Conservation (phyloP, 2,113 vertebrate genomes). For the Ovibos moschatus region DNA sequence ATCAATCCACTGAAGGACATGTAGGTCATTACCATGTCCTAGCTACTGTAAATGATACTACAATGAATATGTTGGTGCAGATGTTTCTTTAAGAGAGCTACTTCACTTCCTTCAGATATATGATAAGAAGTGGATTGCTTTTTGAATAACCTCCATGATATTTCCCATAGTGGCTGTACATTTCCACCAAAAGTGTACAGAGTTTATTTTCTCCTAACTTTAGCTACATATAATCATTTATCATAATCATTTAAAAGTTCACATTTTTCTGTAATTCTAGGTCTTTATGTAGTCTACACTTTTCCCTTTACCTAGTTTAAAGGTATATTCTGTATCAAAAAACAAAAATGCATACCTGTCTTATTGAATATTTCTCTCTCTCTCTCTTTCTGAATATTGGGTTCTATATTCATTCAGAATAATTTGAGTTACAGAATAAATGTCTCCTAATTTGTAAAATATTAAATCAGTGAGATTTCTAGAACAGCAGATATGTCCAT, state of each 20-base stretch:
- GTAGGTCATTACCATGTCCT: background rate
- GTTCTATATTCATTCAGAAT: background rate
- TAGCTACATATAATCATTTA: background rate
- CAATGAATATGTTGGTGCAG: background rate
- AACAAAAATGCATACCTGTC: background rate
- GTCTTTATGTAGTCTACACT: background rate
- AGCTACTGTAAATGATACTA: background rate
- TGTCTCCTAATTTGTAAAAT: background rate
- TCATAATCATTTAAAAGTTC: background rate
- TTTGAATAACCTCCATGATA: background rate
- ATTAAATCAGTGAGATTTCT: background rate
- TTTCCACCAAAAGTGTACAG: background rate
- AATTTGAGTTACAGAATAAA: background rate
- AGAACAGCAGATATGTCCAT: background rate
- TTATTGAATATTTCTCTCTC: background rate
- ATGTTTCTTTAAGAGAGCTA: background rate
- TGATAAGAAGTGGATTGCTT: background rate
- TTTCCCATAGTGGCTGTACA: background rate
- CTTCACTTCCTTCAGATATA: background rate
- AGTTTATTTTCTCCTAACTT: background rate
- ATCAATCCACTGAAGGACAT: background rate
- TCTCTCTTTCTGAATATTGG: background rate
- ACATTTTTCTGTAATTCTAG: background rate
- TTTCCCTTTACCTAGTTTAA: background rate
- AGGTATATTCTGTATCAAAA: background rate